Base-by-base conservation (phyloP, 2,797 vertebrate genomes). In the Bovichtus diacanthus region DNA sequence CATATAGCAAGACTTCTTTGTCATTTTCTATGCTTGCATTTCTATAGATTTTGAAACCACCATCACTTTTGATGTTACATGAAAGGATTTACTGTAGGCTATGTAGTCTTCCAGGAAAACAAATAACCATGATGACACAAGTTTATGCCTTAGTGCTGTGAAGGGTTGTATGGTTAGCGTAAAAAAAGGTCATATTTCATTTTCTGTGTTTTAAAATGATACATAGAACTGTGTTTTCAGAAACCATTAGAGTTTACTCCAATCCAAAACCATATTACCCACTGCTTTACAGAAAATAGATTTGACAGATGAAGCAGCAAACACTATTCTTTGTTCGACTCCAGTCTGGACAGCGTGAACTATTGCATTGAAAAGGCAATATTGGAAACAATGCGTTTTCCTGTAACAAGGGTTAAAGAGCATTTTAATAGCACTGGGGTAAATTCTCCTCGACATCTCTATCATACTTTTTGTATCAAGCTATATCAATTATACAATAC, bases 21-120 rank as follows among this genome's bases (percentile, higher is more conserved):
- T 21, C 13, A 25, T 55, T 51, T 39, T 18, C 5, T 56, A 47
- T 46, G 3, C 3, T 66, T 47, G 7, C 60, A 25, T 55, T 7
- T 54, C 3, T 51, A 3, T 13, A 43, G 15, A 54, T 27, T 53
- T 51, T 81, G 31, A 46, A 55, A 62, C 6, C 27, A 29, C 11
- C n/a, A 19, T 61, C 61, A 44, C 9, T 13, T 60, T 67, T 78
- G 49, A 80, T 73, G 56, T 50, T 27, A 7, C 16, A 60, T 80
- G 36, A 70, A 51, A 72, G 11, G 39, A 61, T 66, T 13, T 11
- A 18, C 9, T 77, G 29, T 21, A 16, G 43, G 67, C 23, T 29
- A 13, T 56, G 36, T 46, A 11, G 31, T 59, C 47, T 58, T 76
- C 21, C 8, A 34, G 5, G 39, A 34, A 44, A 16, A 56, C 10